phyloP scores from a whole-genome alignment of 2,113 vertebrate species.

The Mustelus asterias region DNA sequence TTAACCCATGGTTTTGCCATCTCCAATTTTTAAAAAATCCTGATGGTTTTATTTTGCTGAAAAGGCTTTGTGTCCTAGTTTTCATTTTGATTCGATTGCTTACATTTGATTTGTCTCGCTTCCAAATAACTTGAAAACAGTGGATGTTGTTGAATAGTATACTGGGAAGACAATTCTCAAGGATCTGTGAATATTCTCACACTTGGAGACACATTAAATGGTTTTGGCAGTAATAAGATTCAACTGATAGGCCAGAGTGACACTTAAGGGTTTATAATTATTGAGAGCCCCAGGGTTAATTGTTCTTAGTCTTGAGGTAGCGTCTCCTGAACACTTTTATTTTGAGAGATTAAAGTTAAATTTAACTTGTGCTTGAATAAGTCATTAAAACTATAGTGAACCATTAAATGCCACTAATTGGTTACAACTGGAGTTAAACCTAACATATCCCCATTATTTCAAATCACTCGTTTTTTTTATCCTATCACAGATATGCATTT shows the following conservation, averaged over 20 bases:
- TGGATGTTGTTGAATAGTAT: background rate
- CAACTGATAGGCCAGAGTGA: background rate
- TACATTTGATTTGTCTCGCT: background rate
- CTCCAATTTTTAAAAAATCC: background rate
- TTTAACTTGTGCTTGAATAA: background rate
- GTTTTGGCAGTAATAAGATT: background rate
- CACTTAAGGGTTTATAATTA: background rate
- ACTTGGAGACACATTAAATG: background rate
- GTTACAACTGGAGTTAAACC: background rate
- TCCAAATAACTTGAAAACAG: background rate
- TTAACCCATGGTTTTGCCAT: too few relatives aligned
- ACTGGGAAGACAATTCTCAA: background rate
- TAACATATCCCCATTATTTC: background rate
- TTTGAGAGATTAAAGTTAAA: constrained; percentile 1
- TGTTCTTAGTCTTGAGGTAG: background rate
- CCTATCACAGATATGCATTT: background rate
- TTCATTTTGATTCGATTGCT: background rate
- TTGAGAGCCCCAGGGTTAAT: background rate
- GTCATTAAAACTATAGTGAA: background rate
- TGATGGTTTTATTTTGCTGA: background rate
- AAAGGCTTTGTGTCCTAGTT: background rate
- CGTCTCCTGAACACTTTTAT: background rate
- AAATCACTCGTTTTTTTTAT: background rate
- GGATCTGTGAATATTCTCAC: background rate
- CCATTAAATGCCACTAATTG: background rate